Evolutionary conservation across 2,888 invertebrate species (phyloP), one percentile per base, ranked within the genome.

Genomic region (Perithous albicinctus): DNA sequence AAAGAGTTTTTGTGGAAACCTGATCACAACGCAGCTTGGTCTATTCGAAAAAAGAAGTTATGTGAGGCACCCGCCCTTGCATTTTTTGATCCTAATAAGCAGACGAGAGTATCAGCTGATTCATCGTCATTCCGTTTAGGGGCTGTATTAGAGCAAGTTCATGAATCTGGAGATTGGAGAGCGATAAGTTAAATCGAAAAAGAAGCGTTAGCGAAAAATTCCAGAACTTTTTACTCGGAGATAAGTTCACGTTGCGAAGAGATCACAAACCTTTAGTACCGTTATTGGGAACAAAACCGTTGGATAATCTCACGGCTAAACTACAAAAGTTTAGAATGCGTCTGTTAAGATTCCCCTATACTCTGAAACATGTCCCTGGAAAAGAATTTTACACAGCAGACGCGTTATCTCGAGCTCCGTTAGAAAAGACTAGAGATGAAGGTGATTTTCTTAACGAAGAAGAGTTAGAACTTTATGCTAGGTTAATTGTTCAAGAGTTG

Each of bases 221-320:
- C 84, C 86, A 91, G 51, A 84, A 89, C n/a, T 93, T 90, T 79
- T 54, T 93, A 0, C 90, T 85, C 78, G 93, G 93, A 5, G 84
- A 88, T 2, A 84, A 88, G 15, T 93, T 93, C 83, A 89, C 86
- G 0, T 82, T 87, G 4, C 51, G 83, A 32, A 86, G 81, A 0
- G 85, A 86, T 23, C 82, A 86, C 51, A 86, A 85, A 20, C 91
- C 93, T 0, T 82, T 93, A n/a, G 85, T 86, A n/a, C 85, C 59
- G 10, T 85, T 88, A 43, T 86, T 85, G 83, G 76, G 75, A 0
- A 76, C 80, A 64, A 41, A 6, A 67, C 84, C 84, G 85, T 73
- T 12, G 87, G 5, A 91, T 89, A 89, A 83, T 90, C 1, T 43
- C 89, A 26, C 63, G 18, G 41, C 41, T 7, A 69, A 89, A 0